Conservation (phyloP, 2,797 vertebrate genomes). For the Ctenopoma kingsleyae region DNA sequence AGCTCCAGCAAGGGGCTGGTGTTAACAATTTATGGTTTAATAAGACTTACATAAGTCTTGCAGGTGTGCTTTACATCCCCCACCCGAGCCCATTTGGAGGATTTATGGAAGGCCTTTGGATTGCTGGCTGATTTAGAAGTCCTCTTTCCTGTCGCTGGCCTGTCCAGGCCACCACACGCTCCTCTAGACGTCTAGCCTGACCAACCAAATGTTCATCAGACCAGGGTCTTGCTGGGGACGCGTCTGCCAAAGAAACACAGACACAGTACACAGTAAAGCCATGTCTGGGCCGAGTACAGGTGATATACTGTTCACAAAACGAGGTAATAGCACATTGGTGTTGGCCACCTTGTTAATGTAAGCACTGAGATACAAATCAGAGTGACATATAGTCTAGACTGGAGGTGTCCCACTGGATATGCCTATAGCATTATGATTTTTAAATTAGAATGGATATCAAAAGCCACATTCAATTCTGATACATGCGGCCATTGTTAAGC, state of each 20-base stretch:
- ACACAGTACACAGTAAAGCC: constrained; percentile 66
- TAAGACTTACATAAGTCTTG: constrained; percentile 93
- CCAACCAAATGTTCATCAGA: constrained; percentile 76
- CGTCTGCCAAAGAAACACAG: constrained; percentile 74
- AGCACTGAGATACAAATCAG: constrained; percentile 86
- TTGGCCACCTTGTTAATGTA: constrained; percentile 82
- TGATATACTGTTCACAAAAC: constrained; percentile 78
- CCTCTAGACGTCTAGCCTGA: constrained; percentile 72
- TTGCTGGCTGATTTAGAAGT: constrained; percentile 89
- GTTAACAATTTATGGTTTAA: constrained; percentile 90
- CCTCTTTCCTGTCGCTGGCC: constrained; percentile 80
- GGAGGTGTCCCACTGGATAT: constrained; percentile 76
- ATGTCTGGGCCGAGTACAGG: constrained; percentile 72
- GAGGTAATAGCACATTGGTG: constrained; percentile 74
- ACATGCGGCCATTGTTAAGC: constrained; percentile 81
- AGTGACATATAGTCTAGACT: constrained; percentile 82
- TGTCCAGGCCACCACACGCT: constrained; percentile 74
- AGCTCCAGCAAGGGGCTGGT: constrained; percentile 80
- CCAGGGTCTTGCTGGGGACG: constrained; percentile 70
- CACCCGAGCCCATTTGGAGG: constrained; percentile 86
- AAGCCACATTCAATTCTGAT: constrained; percentile 79
- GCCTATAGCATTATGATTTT: constrained; percentile 74
- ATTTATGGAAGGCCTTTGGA: constrained; percentile 88
- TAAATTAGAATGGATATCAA: constrained; percentile 79
- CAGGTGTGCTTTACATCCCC: constrained; percentile 89